Percentiles rank a stretch among this genome's conserved stretches.
Conservation (phyloP, 2,797 vertebrate species). For the Ctenopoma multispine region DNA sequence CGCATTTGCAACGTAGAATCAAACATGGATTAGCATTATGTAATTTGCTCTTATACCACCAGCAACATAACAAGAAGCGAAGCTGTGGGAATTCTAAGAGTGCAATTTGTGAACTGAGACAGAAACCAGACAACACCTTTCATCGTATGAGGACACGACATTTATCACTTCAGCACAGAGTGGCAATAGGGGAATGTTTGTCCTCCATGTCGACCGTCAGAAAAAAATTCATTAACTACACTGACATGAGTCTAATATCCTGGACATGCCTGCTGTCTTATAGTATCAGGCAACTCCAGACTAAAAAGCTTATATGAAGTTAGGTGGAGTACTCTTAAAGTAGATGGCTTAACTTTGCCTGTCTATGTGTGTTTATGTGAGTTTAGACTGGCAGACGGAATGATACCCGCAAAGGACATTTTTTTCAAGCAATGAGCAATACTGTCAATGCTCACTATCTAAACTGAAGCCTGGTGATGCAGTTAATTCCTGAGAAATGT, state of each 20-base stretch:
- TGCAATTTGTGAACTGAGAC: constrained; percentile 47
- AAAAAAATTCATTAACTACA: constrained; percentile 57
- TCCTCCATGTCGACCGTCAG: constrained; percentile 60
- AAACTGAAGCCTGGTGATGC: constrained; percentile 34
- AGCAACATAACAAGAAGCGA: constrained; percentile 25
- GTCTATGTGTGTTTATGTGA: constrained; percentile 36
- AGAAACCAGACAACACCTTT: constrained; percentile 65
- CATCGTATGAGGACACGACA: constrained; percentile 48
- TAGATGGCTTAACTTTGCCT: constrained; percentile 51
- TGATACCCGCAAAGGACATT: constrained; percentile 54
- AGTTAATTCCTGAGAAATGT: constrained; percentile 65
- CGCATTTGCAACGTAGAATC: constrained; percentile 3
- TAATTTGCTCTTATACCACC: constrained; percentile 10
- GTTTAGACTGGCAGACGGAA: constrained; percentile 54
- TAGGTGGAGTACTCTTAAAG: constrained; percentile 45
- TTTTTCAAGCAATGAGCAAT: constrained; percentile 24
- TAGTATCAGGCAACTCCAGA: constrained; percentile 40
- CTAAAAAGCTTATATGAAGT: constrained; percentile 43
- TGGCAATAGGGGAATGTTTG: constrained; percentile 57
- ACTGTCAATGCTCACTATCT: constrained; percentile 17
- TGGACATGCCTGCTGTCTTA: constrained; percentile 45
- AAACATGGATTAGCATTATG: constrained; percentile 36
- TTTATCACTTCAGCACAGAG: constrained; percentile 63
- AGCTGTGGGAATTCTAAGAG: constrained; percentile 40
- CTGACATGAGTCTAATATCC: constrained; percentile 38